A percentile compares a stretch with the other conserved stretches of the same genome.
These are phyloP conservation scores for Myotis daubentonii DNA, from an alignment of 2,797 vertebrate species.

Conservation along the genomic window DNA sequence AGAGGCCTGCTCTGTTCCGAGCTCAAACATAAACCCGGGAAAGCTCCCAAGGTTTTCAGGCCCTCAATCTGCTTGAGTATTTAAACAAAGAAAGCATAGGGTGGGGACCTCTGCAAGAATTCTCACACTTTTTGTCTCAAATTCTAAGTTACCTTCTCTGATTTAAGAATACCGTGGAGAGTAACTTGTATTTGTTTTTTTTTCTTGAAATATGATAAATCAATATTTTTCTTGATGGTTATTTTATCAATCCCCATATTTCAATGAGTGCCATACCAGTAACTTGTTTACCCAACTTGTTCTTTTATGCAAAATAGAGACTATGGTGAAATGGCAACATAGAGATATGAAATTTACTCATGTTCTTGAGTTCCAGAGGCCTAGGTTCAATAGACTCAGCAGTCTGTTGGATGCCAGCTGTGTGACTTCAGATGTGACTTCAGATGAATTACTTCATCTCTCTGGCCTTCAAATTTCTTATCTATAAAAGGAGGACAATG, in stretches of 20 bases:
- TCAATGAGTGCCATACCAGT: not conserved
- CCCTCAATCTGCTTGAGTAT: not conserved
- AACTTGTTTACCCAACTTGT: not conserved
- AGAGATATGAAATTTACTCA: not conserved
- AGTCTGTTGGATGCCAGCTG: not conserved
- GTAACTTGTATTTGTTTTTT: not conserved
- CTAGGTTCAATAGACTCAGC: not conserved
- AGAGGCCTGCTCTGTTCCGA: not conserved
- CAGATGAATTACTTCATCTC: not conserved
- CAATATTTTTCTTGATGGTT: not conserved
- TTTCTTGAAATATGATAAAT: not conserved
- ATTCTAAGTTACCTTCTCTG: not conserved
- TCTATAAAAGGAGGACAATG: not conserved
- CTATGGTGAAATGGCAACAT: not conserved
- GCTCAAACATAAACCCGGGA: not conserved
- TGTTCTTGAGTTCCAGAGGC: not conserved
- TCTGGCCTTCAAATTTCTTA: not conserved
- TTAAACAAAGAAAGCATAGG: not conserved
- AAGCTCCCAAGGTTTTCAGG: not conserved
- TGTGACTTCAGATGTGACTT: not conserved
- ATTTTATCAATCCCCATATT: not conserved
- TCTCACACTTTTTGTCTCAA: not conserved
- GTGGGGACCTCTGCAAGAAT: not conserved
- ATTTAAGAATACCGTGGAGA: not conserved
- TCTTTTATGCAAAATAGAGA: not conserved